Evolutionary conservation across 2,797 vertebrate genomes (phyloP).

Genomic region (Coranthus polyacanthus): DNA sequence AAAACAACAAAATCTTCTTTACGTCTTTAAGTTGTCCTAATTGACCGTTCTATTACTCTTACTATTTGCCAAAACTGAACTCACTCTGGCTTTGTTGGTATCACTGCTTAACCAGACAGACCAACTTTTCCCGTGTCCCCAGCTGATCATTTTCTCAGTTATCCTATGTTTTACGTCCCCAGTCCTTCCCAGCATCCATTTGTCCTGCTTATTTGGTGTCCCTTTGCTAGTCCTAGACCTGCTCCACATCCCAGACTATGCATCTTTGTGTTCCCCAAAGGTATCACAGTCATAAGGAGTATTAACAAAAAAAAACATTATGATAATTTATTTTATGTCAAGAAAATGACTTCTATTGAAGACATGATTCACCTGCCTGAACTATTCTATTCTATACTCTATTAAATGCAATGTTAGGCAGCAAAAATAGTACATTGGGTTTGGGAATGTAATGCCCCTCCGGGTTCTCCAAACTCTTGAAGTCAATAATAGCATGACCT

Average conservation of each 20-base stretch:
- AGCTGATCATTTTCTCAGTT: slow-evolving; percentile 60
- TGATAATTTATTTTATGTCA: background rate
- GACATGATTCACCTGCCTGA: background rate
- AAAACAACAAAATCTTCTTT: background rate
- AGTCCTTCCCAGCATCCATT: slow-evolving; percentile 71
- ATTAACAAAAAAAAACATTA: slow-evolving; percentile 5
- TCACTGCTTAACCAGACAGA: slow-evolving; percentile 74
- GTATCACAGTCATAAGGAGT: slow-evolving; percentile 10
- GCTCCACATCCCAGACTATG: slow-evolving; percentile 41
- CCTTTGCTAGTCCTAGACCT: slow-evolving; percentile 56
- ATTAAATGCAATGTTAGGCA: slow-evolving; percentile 8
- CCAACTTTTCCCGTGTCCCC: slow-evolving; percentile 47
- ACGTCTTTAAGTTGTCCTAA: too few relatives aligned
- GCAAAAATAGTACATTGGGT: too few relatives aligned
- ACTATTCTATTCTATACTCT: slow-evolving; percentile 2
- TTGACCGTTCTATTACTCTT: slow-evolving; percentile 10
- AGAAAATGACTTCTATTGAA: slow-evolving; percentile 10
- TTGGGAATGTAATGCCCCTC: too few relatives aligned
- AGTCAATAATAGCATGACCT: background rate
- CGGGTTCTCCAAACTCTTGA: background rate
- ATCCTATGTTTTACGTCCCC: slow-evolving; percentile 58
- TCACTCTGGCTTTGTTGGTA: slow-evolving; percentile 53
- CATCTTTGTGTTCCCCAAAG: slow-evolving; percentile 28
- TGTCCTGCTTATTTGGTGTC: slow-evolving; percentile 76
- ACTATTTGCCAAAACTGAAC: slow-evolving; percentile 38